phyloP scores from a whole-genome alignment of 2,888 invertebrate genomes.

The Apodemia mormo region DNA sequence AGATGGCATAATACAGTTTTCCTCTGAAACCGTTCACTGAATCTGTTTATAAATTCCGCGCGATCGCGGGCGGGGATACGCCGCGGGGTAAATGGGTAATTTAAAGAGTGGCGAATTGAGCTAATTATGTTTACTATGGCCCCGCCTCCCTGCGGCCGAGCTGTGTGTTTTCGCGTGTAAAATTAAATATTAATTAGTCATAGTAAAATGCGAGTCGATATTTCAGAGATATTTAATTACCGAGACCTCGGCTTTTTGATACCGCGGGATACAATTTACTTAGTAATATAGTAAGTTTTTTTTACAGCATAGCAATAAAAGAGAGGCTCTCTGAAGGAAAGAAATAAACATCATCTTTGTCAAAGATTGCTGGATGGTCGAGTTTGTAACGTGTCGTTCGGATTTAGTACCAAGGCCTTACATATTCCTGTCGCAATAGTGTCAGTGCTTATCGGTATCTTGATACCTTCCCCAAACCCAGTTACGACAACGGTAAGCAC shows the following conservation, averaged over 20 bases:
- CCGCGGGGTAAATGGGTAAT: slow-evolving; percentile 39
- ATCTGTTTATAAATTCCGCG: slow-evolving; percentile 32
- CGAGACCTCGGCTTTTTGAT: background rate
- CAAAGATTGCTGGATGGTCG: too few relatives aligned
- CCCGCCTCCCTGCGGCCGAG: slow-evolving; percentile 23
- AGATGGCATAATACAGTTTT: background rate
- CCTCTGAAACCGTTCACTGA: slow-evolving; percentile 18
- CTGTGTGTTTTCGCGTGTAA: slow-evolving; percentile 11
- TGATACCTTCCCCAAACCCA: too few relatives aligned
- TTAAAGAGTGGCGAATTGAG: slow-evolving; percentile 43
- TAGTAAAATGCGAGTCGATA: background rate
- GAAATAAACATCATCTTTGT: too few relatives aligned
- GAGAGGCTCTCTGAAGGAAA: too few relatives aligned
- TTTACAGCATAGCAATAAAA: too few relatives aligned
- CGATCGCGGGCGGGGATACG: slow-evolving; percentile 19
- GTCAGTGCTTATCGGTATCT: too few relatives aligned
- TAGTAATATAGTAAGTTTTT: too few relatives aligned
- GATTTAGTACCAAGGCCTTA: too few relatives aligned
- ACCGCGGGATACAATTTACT: too few relatives aligned
- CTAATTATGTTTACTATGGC: slow-evolving; percentile 43
- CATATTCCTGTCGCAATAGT: too few relatives aligned
- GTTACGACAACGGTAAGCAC: too few relatives aligned
- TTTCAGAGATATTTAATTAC: slow-evolving; percentile 15
- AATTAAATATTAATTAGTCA: slow-evolving; percentile 23
- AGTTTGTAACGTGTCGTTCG: too few relatives aligned